A percentile compares a stretch with the other conserved stretches of the same genome.
phyloP scores from a whole-genome alignment of 2,797 vertebrate species.

The Enteromius mattozi region DNA sequence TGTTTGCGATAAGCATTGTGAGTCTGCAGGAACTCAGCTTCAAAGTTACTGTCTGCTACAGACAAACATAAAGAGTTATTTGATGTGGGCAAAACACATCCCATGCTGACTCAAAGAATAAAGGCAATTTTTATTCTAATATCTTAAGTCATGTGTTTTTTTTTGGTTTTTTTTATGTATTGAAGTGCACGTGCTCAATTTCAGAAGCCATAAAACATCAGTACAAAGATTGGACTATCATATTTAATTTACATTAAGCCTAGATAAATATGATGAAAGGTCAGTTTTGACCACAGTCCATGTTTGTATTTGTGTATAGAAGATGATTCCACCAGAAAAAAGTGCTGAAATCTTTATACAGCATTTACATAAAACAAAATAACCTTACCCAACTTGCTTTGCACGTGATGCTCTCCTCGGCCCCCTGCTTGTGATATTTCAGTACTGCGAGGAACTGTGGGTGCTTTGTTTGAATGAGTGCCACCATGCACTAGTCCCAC shows the following conservation, averaged over 20 bases:
- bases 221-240: not conserved
- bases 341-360: not conserved
- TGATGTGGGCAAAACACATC: slow-evolving; percentile 1
- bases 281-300: not conserved
- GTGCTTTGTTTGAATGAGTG: slow-evolving; percentile 13
- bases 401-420: not conserved
- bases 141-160: not conserved
- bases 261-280: slow-evolving; percentile 7
- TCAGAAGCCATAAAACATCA: not conserved
- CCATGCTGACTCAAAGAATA: not conserved
- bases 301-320: not conserved
- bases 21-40: slow-evolving; percentile 68
- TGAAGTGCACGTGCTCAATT: not conserved
- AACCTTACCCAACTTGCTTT: not conserved
- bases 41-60: slow-evolving; percentile 65
- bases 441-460: not conserved
- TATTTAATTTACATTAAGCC: not conserved
- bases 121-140: not conserved
- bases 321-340: not conserved
- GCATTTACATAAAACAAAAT: not conserved
- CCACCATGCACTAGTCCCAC: not conserved
- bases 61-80: slow-evolving; percentile 11
- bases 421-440: slow-evolving; percentile 19
- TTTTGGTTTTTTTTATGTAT: not conserved
- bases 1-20: slow-evolving; percentile 72